Percentiles rank a stretch among this genome's conserved stretches.
These are phyloP conservation scores for Dichetophora obliterata DNA, from an alignment of 2,888 invertebrate species.

Conservation along the genomic window DNA sequence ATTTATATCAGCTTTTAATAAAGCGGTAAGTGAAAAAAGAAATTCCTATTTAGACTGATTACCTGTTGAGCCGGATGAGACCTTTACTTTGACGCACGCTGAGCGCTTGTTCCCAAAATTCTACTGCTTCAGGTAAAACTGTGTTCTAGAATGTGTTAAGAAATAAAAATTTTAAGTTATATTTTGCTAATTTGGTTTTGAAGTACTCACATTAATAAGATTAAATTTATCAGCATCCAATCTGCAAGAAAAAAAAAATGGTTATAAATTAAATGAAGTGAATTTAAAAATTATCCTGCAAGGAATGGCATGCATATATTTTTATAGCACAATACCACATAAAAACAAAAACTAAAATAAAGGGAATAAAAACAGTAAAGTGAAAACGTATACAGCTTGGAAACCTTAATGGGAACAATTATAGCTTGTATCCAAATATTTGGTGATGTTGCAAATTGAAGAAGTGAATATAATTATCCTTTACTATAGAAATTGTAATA, in stretches of 20 bases:
- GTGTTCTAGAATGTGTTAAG: conserved; percentile 77
- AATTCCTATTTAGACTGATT: conserved; percentile 30
- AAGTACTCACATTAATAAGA: no score
- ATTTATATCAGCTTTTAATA: background rate
- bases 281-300: no score
- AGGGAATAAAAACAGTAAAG: no score
- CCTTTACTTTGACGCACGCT: conserved; percentile 89
- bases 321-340: no score
- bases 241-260: conserved; percentile 71
- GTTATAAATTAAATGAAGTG: conserved; percentile 8
- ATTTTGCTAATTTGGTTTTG: conserved; percentile 40
- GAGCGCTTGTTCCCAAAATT: conserved; percentile 93
- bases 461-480: no score
- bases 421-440: no score
- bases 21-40: background rate
- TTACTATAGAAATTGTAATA: no score
- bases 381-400: no score
- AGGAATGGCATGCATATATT: no score
- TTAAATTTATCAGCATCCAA: conserved; percentile 79
- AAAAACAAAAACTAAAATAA: no score
- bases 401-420: no score
- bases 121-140: conserved; percentile 90
- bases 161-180: background rate
- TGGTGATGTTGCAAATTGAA: no score
- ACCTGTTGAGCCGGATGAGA: conserved; percentile 91